phyloP scores from a whole-genome alignment of 2,113 vertebrate species.

The Eublepharis macularius region DNA sequence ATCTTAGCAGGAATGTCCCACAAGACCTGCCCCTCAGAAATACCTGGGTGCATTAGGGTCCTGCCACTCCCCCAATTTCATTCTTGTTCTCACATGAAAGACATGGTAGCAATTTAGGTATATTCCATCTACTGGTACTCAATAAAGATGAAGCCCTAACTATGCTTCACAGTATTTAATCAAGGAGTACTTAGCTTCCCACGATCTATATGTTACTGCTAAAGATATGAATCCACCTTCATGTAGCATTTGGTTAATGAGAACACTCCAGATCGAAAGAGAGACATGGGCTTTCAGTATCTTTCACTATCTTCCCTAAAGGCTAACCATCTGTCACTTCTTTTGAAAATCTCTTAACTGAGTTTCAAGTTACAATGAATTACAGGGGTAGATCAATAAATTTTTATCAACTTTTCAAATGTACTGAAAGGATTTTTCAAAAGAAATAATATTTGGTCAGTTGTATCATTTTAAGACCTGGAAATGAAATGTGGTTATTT shows the following conservation, averaged over 20 bases:
- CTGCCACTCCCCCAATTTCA: no score
- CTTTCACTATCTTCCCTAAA: background rate
- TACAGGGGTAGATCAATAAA: background rate
- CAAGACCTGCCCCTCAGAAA: no score
- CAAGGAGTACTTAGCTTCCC: background rate
- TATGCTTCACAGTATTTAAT: no score
- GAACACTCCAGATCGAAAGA: background rate
- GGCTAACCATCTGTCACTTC: background rate
- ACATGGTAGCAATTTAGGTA: background rate
- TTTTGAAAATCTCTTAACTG: background rate
- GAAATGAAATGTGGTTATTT: background rate
- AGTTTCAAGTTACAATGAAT: background rate
- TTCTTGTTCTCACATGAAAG: background rate
- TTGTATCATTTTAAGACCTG: background rate
- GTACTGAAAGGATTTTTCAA: background rate
- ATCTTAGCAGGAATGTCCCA: no score
- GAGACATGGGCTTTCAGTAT: background rate
- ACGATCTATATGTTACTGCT: background rate
- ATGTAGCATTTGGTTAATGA: background rate
- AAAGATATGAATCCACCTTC: background rate
- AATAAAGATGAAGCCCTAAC: no score
- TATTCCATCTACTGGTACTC: background rate
- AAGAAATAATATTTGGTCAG: background rate
- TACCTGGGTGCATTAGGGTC: no score
- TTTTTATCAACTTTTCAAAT: background rate